Base-by-base conservation (phyloP, 2,113 vertebrate genomes). In the Corydoras sp. region DNA sequence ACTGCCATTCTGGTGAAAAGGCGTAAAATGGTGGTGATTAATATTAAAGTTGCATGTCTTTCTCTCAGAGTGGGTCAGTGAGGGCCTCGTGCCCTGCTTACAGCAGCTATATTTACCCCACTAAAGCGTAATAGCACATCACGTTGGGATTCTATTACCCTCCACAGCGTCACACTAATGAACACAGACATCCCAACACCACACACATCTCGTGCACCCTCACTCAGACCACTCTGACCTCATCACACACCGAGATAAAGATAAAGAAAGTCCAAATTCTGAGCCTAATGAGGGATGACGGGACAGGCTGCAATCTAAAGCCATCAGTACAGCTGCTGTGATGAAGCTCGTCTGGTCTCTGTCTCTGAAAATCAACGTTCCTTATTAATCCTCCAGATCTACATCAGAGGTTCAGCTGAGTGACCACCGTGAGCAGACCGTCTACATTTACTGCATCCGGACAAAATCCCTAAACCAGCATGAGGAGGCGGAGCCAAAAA, bases 111-210 rank as follows among this genome's bases (percentile, higher is more conserved):
- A 88, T 89, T 88, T 89, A 88, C 81, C 79, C 73, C 56, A 75
- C 74, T 69, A 69, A 82, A 82, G 81, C 81, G 81, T 82, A 82
- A 78, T 72, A 0, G 74, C 76, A 76, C 83, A 86, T 87, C 86
- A 88, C 76, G 80, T 82, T 77, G 82, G 81, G 87, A 88, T 89
- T 86, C 81, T 87, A 81, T 90, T 89, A 89, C 88, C 79, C 81
- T 43, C n/a, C 62, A 69, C 31, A 58, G 49, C n/a, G 58, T 62
- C 76, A 83, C 65, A 65, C 77, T 75, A 80, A 80, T 71, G 30
- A 76, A 75, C 69, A 71, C n/a, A 67, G 14, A 6, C 0, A 69
- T 67, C 71, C 77, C 77, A 83, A 85, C 81, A 85, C 83, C 83
- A 82, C 81, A 82, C 80, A 51, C 58, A 11, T 18, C 32, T 32